phyloP scores from a whole-genome alignment of 1,140 invertebrate species.

The Grapholita molesta region DNA sequence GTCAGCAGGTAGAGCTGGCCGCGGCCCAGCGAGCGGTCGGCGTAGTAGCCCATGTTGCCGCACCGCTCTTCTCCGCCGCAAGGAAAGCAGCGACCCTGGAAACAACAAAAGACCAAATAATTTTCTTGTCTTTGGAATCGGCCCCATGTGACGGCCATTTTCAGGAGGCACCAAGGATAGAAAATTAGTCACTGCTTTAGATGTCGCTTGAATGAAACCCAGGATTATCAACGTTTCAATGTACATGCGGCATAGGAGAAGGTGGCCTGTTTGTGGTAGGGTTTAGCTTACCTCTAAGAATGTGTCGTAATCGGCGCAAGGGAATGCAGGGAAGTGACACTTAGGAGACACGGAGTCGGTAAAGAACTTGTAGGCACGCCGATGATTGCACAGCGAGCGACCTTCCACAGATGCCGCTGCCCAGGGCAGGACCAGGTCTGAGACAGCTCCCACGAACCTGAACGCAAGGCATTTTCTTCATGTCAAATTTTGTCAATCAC shows the following conservation, averaged over 20 bases:
- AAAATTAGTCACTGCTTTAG: too few species aligned
- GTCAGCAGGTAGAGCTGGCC: slow-evolving; percentile 92
- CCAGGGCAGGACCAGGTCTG: slow-evolving; percentile 93
- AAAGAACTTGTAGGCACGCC: slow-evolving; percentile 95
- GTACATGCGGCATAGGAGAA: too few species aligned
- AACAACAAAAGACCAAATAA: too few species aligned
- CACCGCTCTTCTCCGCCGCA: slow-evolving; percentile 81
- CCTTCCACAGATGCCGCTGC: slow-evolving; percentile 88
- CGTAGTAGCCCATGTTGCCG: slow-evolving; percentile 96
- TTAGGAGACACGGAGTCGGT: slow-evolving; percentile 94
- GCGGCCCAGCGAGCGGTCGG: slow-evolving; percentile 87
- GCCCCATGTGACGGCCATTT: too few species aligned
- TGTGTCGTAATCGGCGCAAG: slow-evolving; percentile 91
- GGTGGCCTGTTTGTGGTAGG: too few species aligned
- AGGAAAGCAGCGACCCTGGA: slow-evolving; percentile 79
- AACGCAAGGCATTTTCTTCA: too few species aligned
- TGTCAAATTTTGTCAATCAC: too few species aligned
- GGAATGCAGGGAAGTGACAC: slow-evolving; percentile 93
- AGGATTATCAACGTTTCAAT: too few species aligned
- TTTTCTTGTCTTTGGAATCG: background rate
- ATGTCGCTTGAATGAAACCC: too few species aligned
- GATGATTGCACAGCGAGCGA: slow-evolving; percentile 93
- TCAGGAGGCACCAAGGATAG: too few species aligned
- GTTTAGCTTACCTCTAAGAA: slow-evolving; percentile 82
- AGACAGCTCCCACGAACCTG: slow-evolving; percentile 94